Base-by-base conservation (phyloP, 2,888 invertebrate species). In the Periphyllus acericola region DNA sequence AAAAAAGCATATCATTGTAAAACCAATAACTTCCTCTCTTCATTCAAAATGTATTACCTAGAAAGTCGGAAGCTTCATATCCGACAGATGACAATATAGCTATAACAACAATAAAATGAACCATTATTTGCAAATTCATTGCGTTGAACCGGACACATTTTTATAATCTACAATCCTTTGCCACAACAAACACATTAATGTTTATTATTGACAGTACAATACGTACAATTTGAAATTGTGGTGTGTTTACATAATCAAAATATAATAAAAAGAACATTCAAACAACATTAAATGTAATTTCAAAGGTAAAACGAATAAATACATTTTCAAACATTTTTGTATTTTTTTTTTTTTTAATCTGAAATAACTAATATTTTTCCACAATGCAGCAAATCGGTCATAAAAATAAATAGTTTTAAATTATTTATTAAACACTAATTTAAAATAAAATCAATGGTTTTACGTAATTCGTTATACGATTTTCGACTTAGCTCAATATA, bases 21-120 rank as follows among this genome's bases (percentile, higher is more conserved):
- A 25, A 36, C 17, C 25, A 29, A 79, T 60, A n/a, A 60, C n/a
- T 79, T 34, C 25, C 2, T 78, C 19, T 11, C 11, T 55, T 9
- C 3, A 55, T 55, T 55, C 19, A 60, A 34, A 21, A 17, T 32
- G 14, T 1, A 81, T 17, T 66, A 81, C 3, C 40, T 34, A 68
- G 66, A 81, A 68, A 68, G 29, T 36, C 36, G 40, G 40, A 68
- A 81, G 74, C 32, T 32, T 11, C 25, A 71, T 32, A 36, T 36
- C 81, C 21, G 29, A 71, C 83, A 34, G n/a, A 34, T 74, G 83
- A 83, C 52, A 74, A 52, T 52, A 68, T 25, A 75, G 25, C 40
- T n/a, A 40, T 25, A 6, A 14, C 17, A 72, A 81, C 9, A 34
- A 72, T 72, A 25, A 52, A 83, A 55, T 74, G 17, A 74, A 34